Evolutionary conservation across 2,888 invertebrate species (phyloP).

Genomic region (Agrochola lychnidis): DNA sequence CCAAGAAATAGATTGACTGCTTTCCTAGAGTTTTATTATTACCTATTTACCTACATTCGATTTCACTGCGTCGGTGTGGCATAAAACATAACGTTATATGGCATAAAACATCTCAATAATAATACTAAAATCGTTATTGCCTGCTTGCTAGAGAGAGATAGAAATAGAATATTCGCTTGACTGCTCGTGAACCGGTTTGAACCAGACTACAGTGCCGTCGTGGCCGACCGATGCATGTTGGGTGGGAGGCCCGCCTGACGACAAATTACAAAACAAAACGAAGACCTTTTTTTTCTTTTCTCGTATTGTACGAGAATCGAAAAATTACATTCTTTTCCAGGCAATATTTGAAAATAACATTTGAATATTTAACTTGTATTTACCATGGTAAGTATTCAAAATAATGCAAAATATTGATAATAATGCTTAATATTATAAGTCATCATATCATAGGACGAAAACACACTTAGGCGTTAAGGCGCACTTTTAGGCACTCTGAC

Average conservation of each 20-base stretch:
- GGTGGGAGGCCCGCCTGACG: background rate
- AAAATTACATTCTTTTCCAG: background rate
- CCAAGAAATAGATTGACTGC: conserved; percentile 14
- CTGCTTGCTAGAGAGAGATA: conserved; percentile 29
- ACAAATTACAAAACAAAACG: conserved; percentile 5
- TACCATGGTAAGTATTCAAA: background rate
- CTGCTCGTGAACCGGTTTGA: conserved; percentile 55
- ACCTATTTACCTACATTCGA: conserved; percentile 23
- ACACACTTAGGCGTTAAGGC: too few species aligned
- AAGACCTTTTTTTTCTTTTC: conserved; percentile 11
- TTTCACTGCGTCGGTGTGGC: background rate
- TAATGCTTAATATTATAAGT: too few species aligned
- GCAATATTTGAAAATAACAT: conserved; percentile 3
- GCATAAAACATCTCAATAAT: conserved; percentile 33
- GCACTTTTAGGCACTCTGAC: too few species aligned
- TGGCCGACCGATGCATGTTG: conserved; percentile 19
- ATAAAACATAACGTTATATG: too few species aligned
- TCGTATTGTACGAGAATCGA: conserved; percentile 12
- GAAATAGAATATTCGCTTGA: conserved; percentile 37
- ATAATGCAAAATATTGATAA: too few species aligned
- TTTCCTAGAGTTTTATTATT: conserved; percentile 15
- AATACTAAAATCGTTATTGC: conserved; percentile 41
- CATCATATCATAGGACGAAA: too few species aligned
- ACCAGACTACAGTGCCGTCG: conserved; percentile 17
- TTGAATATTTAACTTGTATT: background rate